These are phyloP conservation scores for Euglossa dilemma DNA, from an alignment of 1,140 invertebrate species.

Conservation along the genomic window DNA sequence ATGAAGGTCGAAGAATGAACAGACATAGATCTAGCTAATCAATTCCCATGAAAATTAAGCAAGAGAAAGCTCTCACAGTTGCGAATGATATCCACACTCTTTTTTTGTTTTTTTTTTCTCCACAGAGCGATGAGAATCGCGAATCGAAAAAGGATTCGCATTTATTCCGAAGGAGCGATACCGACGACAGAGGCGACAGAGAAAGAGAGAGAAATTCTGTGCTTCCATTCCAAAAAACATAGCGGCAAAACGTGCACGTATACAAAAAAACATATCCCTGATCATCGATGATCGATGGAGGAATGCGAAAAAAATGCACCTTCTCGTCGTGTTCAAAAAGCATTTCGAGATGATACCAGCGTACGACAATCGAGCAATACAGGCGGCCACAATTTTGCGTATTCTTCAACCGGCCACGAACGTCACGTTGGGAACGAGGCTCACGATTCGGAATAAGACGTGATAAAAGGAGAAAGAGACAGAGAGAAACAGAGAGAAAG, in stretches of 20 bases:
- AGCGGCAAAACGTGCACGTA: constrained; percentile 22
- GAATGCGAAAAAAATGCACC: not conserved
- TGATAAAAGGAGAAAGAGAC: not conserved
- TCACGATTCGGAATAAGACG: not conserved
- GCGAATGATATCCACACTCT: constrained; percentile 37
- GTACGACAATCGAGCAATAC: constrained; percentile 62
- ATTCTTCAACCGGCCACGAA: not conserved
- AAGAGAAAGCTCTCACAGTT: constrained; percentile 40
- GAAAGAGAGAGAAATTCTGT: constrained; percentile 37
- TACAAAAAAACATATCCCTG: constrained; percentile 8
- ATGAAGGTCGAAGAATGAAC: constrained; percentile 18
- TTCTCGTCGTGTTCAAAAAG: constrained; percentile 24
- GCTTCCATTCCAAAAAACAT: constrained; percentile 34
- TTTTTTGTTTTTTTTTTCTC: too few species aligned
- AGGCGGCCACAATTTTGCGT: constrained; percentile 30
- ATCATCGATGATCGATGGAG: not conserved
- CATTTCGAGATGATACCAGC: constrained; percentile 41
- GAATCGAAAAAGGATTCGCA: constrained; percentile 18
- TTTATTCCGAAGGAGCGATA: constrained; percentile 50
- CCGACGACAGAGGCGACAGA: constrained; percentile 53
- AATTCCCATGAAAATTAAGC: constrained; percentile 28
- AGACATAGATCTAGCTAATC: not conserved
- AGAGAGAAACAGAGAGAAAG: not conserved
- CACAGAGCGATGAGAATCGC: constrained; percentile 34
- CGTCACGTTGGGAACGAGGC: constrained; percentile 13